Evolutionary conservation across 1,140 invertebrate genomes (phyloP), one percentile per base, ranked within the genome.

Genomic region (Drosophila navojoa): DNA sequence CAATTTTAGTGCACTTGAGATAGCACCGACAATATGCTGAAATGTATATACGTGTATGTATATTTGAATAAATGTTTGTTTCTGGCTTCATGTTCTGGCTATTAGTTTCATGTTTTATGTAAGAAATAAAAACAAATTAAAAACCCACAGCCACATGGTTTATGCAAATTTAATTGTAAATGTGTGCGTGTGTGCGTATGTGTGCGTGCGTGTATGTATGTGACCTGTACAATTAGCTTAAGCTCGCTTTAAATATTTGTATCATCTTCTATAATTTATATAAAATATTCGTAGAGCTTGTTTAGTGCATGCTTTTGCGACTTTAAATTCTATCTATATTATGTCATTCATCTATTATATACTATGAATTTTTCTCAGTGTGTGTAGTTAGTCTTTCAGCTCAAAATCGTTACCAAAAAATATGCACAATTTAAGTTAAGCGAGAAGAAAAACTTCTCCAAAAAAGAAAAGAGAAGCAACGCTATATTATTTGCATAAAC

Each of bases 401-500:
- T 79, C 73, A 90, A 89, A 90, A 90, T 89, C 80, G 80, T 84
- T 79, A 85, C 80, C 80, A 89, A 90, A 89, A 89, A 89, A 89
- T 89, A 89, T 89, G 84, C 84, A 90, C 84, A 89, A 77, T 78
- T 77, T 58, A 70, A 77, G 72, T 68, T 76, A 44, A 68, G 66
- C 75, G 58, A 71, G 70, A 72, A 71, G 53, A 38, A 22, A 53
- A 74, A 76, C 55, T 79, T 71, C 47, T 72, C 42, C 11, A 67
- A 54, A n/a, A 69, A 40, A 71, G 40, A 25, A 69, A 62, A 60
- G 63, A 49, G 68, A 66, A 70, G 57, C 63, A 64, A 69, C 57
- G 60, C 59, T 73, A 79, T 70, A 86, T 82, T 90, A 75, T 90
- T 91, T 91, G 90, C 90, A 91, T 91, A 91, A 91, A 91, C 90